Base-by-base conservation (phyloP, 1,140 invertebrate species). In the Manduca sexta region DNA sequence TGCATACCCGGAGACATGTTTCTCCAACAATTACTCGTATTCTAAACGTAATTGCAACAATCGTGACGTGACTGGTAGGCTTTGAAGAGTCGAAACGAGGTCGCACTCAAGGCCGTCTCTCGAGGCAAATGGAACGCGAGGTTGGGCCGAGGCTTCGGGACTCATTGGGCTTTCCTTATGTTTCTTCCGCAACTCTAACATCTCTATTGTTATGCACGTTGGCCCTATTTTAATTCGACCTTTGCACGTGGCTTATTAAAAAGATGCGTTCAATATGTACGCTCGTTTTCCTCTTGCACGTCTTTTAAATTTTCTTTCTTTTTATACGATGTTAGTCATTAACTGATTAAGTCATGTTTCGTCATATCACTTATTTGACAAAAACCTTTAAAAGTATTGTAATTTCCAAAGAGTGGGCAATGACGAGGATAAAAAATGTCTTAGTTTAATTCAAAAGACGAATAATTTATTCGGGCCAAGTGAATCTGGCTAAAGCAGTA, bases 131-230 rank as follows among this genome's bases (percentile, higher is more conserved):
- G 56, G 33, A 46, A 12, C 41, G 18, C 59, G 60, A 67, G 60
- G 67, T 61, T 52, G 44, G 16, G 6, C 18, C 68, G 61, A 64
- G 61, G 60, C 47, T 51, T 44, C 35, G 11, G n/a, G 11, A 46
- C 29, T 29, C 33, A 7, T 12, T 52, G 33, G 52, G 46, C 60
- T 72, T 72, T 72, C 69, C 69, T 72, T 41, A 58, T 56, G n/a
- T 34, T 35, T 49, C 52, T 69, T 72, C 65, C 65, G 58, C 55
- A 41, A 49, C 15, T 56, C 55, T 62, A 62, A 61, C 52, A 26
- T 8, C 39, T 13, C 33, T 30, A 57, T 57, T 62, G 45, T 57
- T 48, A 57, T 62, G 51, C 49, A 17, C 31, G 43, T 41, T 42
- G 54, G 51, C 40, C 44, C 31, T 39, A 53, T 45, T 49, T 41